A percentile compares a stretch with the other conserved stretches of the same genome.
phyloP scores from a whole-genome alignment of 1,140 invertebrate genomes.

The Popillia japonica region DNA sequence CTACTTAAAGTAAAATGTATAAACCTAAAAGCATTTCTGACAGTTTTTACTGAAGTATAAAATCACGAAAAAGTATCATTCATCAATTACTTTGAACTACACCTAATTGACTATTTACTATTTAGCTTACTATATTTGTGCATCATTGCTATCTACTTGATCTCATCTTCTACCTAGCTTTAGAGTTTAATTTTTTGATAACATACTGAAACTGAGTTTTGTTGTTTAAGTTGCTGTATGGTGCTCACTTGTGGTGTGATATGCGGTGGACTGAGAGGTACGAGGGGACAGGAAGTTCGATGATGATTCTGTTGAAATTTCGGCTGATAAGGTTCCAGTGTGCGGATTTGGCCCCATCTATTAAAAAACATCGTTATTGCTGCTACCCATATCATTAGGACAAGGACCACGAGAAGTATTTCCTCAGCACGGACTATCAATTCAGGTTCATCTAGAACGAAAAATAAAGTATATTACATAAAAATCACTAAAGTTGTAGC shows the following conservation, averaged over 20 bases:
- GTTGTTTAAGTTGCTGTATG: conserved; percentile 9
- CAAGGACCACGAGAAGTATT: conserved; percentile 76
- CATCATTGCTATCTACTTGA: neutral
- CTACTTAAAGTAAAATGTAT: no score
- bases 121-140: neutral
- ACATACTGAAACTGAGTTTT: conserved; percentile 26
- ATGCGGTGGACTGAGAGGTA: conserved; percentile 60
- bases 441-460: conserved; percentile 63
- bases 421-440: conserved; percentile 78
- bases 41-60: no score
- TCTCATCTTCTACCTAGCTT: neutral
- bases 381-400: conserved; percentile 78
- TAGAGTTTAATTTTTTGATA: conserved; percentile 6
- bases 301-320: conserved; percentile 78
- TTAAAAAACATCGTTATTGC: conserved; percentile 84
- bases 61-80: no score
- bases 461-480: neutral
- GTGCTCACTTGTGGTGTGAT: conserved; percentile 57
- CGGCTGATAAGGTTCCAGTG: conserved; percentile 80
- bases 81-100: no score
- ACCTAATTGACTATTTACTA: neutral
- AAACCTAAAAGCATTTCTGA: no score
- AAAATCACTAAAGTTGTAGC: no score
- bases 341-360: conserved; percentile 84
- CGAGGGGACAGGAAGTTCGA: conserved; percentile 74